Evolutionary conservation across 2,888 invertebrate genomes (phyloP).

Genomic region (Leucophora obtusa): DNA sequence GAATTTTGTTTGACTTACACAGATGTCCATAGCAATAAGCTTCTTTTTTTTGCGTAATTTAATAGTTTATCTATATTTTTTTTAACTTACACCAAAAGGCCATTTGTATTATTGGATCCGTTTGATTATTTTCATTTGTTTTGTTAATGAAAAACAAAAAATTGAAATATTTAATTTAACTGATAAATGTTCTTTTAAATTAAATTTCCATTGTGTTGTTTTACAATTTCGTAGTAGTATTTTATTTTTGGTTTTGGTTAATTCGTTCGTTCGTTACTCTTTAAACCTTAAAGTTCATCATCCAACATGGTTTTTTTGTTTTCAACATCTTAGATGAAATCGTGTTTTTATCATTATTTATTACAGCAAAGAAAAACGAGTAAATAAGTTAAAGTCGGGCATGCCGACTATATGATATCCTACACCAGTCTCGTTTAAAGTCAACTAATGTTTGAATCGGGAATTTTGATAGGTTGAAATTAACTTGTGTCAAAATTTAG

Average conservation of each 20-base stretch:
- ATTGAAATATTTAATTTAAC: conserved; percentile 39
- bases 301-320: background rate
- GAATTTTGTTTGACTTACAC: conserved; percentile 15
- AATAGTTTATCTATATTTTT: conserved; percentile 47
- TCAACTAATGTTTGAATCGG: no score
- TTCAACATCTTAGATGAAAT: conserved; percentile 8
- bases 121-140: conserved; percentile 17
- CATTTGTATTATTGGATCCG: conserved; percentile 35
- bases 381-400: no score
- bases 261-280: no score
- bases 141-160: conserved; percentile 14
- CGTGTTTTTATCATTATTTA: conserved; percentile 30
- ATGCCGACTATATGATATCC: no score
- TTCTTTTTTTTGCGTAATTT: conserved; percentile 37
- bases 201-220: conserved; percentile 24
- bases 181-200: conserved; percentile 45
- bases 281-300: background rate
- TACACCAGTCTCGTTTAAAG: no score
- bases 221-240: conserved; percentile 7
- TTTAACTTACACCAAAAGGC: conserved; percentile 9
- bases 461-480: no score
- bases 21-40: conserved; percentile 18
- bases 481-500: no score
- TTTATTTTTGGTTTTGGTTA: conserved; percentile 3
- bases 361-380: background rate